These are phyloP conservation scores for Dendrolimus houi DNA, from an alignment of 2,888 invertebrate genomes.

Conservation along the genomic window DNA sequence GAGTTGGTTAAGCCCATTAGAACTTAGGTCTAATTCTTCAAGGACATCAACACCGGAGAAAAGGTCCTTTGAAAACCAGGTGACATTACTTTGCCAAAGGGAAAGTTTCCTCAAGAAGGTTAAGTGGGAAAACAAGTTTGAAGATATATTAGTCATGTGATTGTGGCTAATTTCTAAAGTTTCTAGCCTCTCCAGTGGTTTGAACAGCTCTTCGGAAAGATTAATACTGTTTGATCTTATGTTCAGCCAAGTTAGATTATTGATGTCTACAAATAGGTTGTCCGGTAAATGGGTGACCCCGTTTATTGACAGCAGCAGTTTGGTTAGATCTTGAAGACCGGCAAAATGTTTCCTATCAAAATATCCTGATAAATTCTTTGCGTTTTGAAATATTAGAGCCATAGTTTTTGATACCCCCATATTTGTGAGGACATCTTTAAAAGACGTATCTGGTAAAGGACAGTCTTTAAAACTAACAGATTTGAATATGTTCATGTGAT, in stretches of 20 bases:
- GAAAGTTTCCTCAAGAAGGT: constrained; percentile 78
- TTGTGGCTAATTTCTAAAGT: constrained; percentile 82
- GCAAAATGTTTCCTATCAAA: constrained; percentile 76
- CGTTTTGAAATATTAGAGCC: constrained; percentile 74
- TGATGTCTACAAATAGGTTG: constrained; percentile 77
- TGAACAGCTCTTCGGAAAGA: constrained; percentile 74
- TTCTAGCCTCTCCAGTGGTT: constrained; percentile 71
- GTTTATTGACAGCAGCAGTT: constrained; percentile 77
- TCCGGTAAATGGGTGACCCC: constrained; percentile 77
- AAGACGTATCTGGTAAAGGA: constrained; percentile 67
- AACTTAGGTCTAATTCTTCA: constrained; percentile 80
- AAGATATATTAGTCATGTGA: constrained; percentile 77
- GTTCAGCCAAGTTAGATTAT: constrained; percentile 79
- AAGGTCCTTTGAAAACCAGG: constrained; percentile 76
- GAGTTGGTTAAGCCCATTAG: constrained; percentile 79
- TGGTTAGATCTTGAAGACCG: constrained; percentile 70
- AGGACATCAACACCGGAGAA: constrained; percentile 80
- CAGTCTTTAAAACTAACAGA: constrained; percentile 72
- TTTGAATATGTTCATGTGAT: constrained; percentile 50
- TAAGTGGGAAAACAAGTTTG: constrained; percentile 78
- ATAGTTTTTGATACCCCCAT: constrained; percentile 66
- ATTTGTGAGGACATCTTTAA: constrained; percentile 59
- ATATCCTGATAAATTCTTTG: constrained; percentile 70
- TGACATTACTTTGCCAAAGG: constrained; percentile 82
- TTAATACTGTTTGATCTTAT: constrained; percentile 78